Conservation (phyloP, 2,113 vertebrate genomes). For the Carollia perspicillata region DNA sequence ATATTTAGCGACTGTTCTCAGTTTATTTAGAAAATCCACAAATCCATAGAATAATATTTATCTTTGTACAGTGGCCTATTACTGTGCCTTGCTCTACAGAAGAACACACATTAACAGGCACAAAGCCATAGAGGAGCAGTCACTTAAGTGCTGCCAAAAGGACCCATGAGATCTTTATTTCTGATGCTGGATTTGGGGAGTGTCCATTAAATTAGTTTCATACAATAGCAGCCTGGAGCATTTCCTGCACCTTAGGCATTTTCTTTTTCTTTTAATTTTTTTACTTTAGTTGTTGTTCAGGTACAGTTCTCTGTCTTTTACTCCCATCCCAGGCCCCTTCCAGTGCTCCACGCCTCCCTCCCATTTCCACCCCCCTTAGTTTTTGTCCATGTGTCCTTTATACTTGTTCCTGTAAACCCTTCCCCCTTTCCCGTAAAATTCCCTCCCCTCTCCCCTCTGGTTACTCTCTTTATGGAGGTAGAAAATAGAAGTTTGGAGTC, state of each 20-base stretch:
- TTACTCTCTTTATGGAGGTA: background rate
- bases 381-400: too few species aligned
- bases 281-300: too few species aligned
- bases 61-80: background rate
- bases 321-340: too few species aligned
- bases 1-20: conserved; percentile 1
- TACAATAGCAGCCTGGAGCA: background rate
- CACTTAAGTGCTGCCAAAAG: conserved; percentile 1
- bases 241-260: background rate
- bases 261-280: too few species aligned
- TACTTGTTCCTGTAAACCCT: too few species aligned
- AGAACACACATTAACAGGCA: conserved; percentile 11
- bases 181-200: background rate
- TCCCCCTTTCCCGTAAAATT: too few species aligned
- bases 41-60: background rate
- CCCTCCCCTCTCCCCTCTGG: too few species aligned
- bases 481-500: conserved; percentile 3
- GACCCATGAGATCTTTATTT: conserved; percentile 23
- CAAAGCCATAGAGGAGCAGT: background rate
- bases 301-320: too few species aligned
- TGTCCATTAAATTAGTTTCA: conserved; percentile 2
- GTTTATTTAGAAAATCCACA: conserved; percentile 43
- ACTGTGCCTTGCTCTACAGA: background rate
- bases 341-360: too few species aligned
- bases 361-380: too few species aligned